Evolutionary conservation across 1,140 invertebrate genomes (phyloP).

Genomic region (Drosophila trapezifrons): DNA sequence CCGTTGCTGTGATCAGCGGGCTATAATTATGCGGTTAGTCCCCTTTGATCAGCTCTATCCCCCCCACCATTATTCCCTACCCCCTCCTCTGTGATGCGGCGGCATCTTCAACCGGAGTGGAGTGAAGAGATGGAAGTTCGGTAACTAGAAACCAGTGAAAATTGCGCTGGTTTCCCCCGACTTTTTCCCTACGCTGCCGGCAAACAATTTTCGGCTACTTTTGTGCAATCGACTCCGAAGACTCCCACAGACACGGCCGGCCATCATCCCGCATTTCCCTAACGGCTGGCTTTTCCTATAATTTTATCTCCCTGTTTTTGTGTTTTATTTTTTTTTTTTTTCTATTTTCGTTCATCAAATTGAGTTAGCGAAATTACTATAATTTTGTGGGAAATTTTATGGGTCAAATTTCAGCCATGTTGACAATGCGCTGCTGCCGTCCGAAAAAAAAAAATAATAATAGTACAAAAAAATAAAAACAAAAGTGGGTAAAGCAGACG

Average conservation of each 20-base stretch:
- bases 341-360: slow-evolving; percentile 61
- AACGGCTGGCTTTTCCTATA: slow-evolving; percentile 47
- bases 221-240: slow-evolving; percentile 68
- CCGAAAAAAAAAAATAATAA: slow-evolving; percentile 8
- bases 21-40: slow-evolving; percentile 71
- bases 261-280: slow-evolving; percentile 44
- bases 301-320: slow-evolving; percentile 36
- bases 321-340: slow-evolving; percentile 14
- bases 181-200: slow-evolving; percentile 15
- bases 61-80: neutral
- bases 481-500: slow-evolving; percentile 52
- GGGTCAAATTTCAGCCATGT: slow-evolving; percentile 74
- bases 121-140: slow-evolving; percentile 3
- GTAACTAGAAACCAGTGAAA: slow-evolving; percentile 71
- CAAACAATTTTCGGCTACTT: slow-evolving; percentile 71
- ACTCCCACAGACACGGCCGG: slow-evolving; percentile 50
- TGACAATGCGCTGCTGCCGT: slow-evolving; percentile 56
- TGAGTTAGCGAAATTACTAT: slow-evolving; percentile 80
- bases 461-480: slow-evolving; percentile 9
- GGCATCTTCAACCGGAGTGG: slow-evolving; percentile 39
- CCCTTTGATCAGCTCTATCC: slow-evolving; percentile 27
- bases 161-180: slow-evolving; percentile 55
- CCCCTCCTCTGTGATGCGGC: neutral
- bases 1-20: slow-evolving; percentile 33
- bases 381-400: slow-evolving; percentile 81